These are phyloP conservation scores for Clitarchus hookeri DNA, from an alignment of 2,888 invertebrate species.

Conservation along the genomic window DNA sequence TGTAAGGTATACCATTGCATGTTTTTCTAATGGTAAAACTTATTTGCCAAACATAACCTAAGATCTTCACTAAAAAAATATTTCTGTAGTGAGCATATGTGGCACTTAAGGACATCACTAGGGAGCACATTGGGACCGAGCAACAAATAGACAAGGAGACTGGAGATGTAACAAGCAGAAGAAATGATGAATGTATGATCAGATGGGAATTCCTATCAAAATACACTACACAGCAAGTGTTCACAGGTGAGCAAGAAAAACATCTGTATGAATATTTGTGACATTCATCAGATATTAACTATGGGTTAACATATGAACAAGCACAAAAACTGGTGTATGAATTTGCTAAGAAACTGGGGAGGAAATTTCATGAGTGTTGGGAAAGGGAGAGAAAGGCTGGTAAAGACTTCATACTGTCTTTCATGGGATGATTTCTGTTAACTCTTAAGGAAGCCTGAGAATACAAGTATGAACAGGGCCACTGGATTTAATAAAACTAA, in stretches of 20 bases:
- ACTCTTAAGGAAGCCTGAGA: constrained; percentile 46
- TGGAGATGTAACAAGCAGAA: neutral
- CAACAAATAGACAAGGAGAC: neutral
- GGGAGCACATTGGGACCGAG: neutral
- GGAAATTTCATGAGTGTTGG: constrained; percentile 6
- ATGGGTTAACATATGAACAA: constrained; percentile 19
- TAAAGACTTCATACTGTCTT: constrained; percentile 2
- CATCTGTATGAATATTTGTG: neutral
- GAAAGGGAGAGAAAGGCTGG: neutral
- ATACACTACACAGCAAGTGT: neutral
- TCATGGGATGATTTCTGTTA: constrained; percentile 35
- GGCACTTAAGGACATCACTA: neutral
- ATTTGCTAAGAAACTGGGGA: constrained; percentile 11
- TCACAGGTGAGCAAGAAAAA: constrained; percentile 5
- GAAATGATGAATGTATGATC: neutral
- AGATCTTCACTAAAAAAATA: neutral
- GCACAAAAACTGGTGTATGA: neutral
- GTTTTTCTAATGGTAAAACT: neutral
- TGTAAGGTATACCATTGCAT: neutral
- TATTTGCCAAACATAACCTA: neutral
- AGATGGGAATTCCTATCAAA: neutral
- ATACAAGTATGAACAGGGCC: constrained; percentile 45
- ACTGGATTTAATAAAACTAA: constrained; percentile 46
- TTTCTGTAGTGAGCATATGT: neutral
- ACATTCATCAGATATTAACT: neutral